Percentiles rank a stretch among this genome's conserved stretches.
These are phyloP conservation scores for Teleogryllus oceanicus DNA, from an alignment of 2,888 invertebrate genomes.

Conservation along the genomic window DNA sequence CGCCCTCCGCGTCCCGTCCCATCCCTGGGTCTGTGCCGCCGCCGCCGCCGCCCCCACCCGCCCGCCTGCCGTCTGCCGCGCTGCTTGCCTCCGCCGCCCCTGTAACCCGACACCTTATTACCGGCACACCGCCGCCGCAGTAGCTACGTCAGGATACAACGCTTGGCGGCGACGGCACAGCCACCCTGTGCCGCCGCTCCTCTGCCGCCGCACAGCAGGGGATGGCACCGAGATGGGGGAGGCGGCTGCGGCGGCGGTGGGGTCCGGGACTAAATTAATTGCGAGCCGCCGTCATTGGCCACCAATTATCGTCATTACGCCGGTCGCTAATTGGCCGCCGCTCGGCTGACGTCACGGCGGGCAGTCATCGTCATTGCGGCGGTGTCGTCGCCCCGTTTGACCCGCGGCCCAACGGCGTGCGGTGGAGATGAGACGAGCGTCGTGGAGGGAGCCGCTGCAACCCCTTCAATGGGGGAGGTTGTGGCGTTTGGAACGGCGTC, in stretches of 20 bases:
- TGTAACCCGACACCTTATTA: conserved; percentile 10
- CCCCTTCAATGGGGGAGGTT: too few relatives aligned
- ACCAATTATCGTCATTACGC: not conserved
- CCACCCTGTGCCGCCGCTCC: too few relatives aligned
- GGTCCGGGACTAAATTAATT: not conserved
- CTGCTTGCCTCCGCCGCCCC: not conserved
- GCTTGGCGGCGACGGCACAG: not conserved
- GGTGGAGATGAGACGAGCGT: too few relatives aligned
- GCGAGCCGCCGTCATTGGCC: not conserved
- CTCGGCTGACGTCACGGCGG: not conserved
- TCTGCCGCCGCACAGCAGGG: too few relatives aligned
- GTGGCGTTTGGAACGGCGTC: too few relatives aligned
- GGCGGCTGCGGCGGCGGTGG: not conserved
- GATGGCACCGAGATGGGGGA: too few relatives aligned
- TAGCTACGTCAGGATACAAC: not conserved
- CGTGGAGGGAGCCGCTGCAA: too few relatives aligned
- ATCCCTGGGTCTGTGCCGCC: not conserved
- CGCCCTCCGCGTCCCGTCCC: not conserved
- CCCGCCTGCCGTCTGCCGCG: not conserved
- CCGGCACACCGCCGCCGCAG: not conserved
- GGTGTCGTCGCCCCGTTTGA: not conserved
- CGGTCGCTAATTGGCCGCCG: not conserved
- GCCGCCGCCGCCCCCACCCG: not conserved
- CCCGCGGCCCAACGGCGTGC: not conserved
- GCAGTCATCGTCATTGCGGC: not conserved